A percentile compares a stretch with the other conserved stretches of the same genome.
phyloP scores from a whole-genome alignment of 2,888 invertebrate genomes.

The Plebejus anna region DNA sequence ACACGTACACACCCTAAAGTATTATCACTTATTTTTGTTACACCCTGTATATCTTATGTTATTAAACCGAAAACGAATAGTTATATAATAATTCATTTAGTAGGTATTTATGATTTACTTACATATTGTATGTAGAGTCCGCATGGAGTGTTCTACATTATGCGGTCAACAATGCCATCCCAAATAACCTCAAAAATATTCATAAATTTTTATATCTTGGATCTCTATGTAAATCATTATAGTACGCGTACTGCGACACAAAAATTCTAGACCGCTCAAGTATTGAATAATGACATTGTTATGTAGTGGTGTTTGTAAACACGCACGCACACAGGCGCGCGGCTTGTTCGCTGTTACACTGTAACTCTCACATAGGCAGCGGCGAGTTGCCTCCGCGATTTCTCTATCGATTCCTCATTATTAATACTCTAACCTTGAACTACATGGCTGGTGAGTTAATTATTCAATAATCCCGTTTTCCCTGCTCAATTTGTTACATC shows the following conservation, averaged over 20 bases:
- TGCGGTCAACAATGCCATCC: neutral
- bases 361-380: constrained; percentile 61
- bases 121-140: neutral
- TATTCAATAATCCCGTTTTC: neutral
- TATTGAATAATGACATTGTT: constrained; percentile 70
- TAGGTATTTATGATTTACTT: neutral
- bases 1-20: no score
- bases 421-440: constrained; percentile 59
- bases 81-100: neutral
- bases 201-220: neutral
- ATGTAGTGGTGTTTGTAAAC: constrained; percentile 65
- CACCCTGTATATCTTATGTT: no score
- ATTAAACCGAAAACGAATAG: no score
- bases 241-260: constrained; percentile 48
- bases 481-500: neutral
- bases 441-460: constrained; percentile 70
- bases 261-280: constrained; percentile 54
- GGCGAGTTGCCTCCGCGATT: constrained; percentile 61
- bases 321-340: constrained; percentile 49
- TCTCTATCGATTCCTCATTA: constrained; percentile 66
- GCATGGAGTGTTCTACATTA: neutral
- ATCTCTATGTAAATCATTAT: constrained; percentile 1
- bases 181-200: neutral
- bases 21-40: no score
- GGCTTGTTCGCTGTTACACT: constrained; percentile 49